Evolutionary conservation across 64 coral and sea anemone genomes (phyloP).

Genomic region (Dendrophyllia cribrosa): DNA sequence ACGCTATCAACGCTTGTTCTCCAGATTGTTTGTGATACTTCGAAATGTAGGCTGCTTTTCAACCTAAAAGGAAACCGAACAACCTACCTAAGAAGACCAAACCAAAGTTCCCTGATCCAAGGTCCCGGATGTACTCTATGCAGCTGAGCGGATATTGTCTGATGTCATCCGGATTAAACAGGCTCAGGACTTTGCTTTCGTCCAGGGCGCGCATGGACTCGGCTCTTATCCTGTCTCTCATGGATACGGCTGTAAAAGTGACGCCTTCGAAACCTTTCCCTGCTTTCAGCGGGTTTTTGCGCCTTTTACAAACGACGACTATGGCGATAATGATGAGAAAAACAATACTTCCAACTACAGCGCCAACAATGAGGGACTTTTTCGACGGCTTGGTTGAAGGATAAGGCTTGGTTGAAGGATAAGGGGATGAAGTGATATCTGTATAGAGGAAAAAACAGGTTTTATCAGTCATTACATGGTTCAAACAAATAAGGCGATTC

Average conservation of each 20-base stretch:
- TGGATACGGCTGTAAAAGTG: conserved; percentile 82
- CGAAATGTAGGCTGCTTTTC: no score
- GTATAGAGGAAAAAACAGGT: background rate
- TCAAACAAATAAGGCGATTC: no score
- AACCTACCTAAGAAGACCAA: conserved; percentile 92
- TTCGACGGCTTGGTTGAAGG: background rate
- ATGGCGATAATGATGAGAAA: background rate
- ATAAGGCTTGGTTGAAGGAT: background rate
- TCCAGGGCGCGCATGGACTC: conserved; percentile 82
- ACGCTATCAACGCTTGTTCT: no score
- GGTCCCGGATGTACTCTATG: conserved; percentile 86
- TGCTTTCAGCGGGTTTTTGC: background rate
- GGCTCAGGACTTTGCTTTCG: conserved; percentile 72
- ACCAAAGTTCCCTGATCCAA: conserved; percentile 96
- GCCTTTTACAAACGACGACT: background rate
- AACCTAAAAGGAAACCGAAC: background rate
- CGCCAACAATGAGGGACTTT: background rate
- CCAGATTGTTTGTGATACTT: no score
- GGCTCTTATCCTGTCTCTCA: conserved; percentile 90
- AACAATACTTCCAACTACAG: background rate
- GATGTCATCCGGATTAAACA: conserved; percentile 90
- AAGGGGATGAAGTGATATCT: background rate
- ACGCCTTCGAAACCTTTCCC: conserved; percentile 46
- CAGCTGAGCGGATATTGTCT: conserved; percentile 81
- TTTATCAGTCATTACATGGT: background rate